phyloP scores from a whole-genome alignment of 2,888 invertebrate genomes.

The Heliconius charithonia region DNA sequence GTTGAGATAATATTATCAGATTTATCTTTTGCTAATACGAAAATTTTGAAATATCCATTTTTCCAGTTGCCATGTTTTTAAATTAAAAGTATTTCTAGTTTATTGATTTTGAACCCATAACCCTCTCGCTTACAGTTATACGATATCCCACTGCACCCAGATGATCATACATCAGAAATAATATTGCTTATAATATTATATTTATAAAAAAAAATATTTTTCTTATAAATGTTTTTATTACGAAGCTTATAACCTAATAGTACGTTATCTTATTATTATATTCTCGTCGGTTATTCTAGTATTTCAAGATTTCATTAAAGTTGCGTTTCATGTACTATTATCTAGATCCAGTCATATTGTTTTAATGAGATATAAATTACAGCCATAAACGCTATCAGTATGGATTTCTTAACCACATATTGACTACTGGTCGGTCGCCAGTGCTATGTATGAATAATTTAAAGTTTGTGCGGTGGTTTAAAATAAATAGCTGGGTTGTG shows the following conservation, averaged over 20 bases:
- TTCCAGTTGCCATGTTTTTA: neutral
- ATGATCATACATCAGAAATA: neutral
- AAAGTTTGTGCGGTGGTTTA: slow-evolving; percentile 14
- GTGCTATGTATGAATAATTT: slow-evolving; percentile 17
- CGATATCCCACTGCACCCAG: neutral
- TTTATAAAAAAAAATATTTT: neutral
- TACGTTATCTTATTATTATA: neutral
- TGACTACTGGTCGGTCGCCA: slow-evolving; percentile 29
- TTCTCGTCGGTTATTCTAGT: neutral
- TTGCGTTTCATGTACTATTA: slow-evolving; percentile 5
- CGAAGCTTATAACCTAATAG: neutral
- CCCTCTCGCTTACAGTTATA: neutral
- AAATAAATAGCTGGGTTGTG: neutral
- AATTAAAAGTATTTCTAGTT: neutral
- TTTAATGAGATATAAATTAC: slow-evolving; percentile 27
- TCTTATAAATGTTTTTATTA: neutral
- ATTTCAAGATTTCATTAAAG: slow-evolving; percentile 15
- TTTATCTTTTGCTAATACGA: neutral
- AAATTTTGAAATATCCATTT: neutral
- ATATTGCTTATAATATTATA: neutral
- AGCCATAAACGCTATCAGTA: slow-evolving; percentile 16
- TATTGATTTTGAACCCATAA: neutral
- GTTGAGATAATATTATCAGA: neutral
- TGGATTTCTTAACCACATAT: slow-evolving; percentile 23
- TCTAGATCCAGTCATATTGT: slow-evolving; percentile 11